These are phyloP conservation scores for Lepilemur ruficaudatus DNA, from an alignment of 2,797 vertebrate species.

Conservation along the genomic window DNA sequence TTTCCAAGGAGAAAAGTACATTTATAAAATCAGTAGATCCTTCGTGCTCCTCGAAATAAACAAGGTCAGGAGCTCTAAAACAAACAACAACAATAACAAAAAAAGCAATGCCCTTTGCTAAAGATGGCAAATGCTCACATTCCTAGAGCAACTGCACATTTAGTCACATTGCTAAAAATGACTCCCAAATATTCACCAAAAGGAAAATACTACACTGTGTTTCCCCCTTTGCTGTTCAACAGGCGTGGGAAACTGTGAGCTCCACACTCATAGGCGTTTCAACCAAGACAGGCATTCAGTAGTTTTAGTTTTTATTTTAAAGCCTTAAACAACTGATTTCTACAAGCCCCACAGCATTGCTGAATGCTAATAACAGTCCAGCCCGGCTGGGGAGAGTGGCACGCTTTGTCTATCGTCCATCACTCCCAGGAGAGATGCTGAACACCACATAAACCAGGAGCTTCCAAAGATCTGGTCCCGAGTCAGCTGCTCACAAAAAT, in stretches of 20 bases:
- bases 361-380: slow-evolving; percentile 57
- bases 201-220: neutral
- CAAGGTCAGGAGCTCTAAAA: neutral
- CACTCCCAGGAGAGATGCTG: neutral
- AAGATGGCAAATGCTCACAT: neutral
- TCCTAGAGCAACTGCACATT: slow-evolving; percentile 5
- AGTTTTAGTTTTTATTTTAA: slow-evolving; percentile 7
- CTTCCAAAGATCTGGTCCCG: neutral
- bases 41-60: neutral
- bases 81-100: neutral
- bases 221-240: slow-evolving; percentile 7
- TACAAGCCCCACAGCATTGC: slow-evolving; percentile 36
- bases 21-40: neutral
- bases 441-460: neutral
- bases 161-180: slow-evolving; percentile 31
- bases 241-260: slow-evolving; percentile 35
- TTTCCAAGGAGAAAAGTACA: neutral
- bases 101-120: neutral
- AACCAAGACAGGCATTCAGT: slow-evolving; percentile 48
- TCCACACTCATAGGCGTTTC: neutral
- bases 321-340: slow-evolving; percentile 40
- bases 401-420: neutral
- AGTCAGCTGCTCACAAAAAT: neutral
- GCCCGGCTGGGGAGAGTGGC: neutral
- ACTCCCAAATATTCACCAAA: slow-evolving; percentile 1